Evolutionary conservation across 2,113 vertebrate species (phyloP), one percentile per base, ranked within the genome.

Genomic region (Gambusia affinis): DNA sequence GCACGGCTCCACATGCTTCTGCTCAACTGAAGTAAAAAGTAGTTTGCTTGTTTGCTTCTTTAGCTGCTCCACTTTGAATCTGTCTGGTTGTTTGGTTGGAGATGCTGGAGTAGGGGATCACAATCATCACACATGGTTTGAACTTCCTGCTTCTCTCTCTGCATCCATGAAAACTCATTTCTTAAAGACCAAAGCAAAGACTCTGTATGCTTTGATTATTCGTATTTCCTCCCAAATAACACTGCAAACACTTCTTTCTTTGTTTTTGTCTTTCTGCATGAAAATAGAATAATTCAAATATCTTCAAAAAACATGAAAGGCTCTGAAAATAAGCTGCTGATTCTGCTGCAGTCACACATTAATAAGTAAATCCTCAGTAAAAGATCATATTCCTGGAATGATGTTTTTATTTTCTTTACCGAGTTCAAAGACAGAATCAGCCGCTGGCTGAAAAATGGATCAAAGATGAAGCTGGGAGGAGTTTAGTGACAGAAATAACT

Each of bases 391-490:
- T 47, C 51, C 51, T n/a, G 22, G 17, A 22, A 22, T 57, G 51
- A 57, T 57, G 22, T n/a, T 57, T 57, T n/a, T 57, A 24, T 22
- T 57, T 57, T 57, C 51, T 57, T 57, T 8, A 57, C 51, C n/a
- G 17, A 57, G 51, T n/a, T 57, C 51, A 57, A 57, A 54, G 51
- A 24, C 19, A 54, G 19, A 54, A 54, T 54, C 51, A 22, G 51
- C 51, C 24, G 19, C 51, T 54, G 51, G 51, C 51, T 54, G 51
- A 8, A 54, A 44, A 54, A 54, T 24, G 74, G 72, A 67, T 73
- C 66, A 64, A 31, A 63, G 64, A n/a, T 28, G 54, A 54, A 42
- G n/a, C 42, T 64, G 62, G 62, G 24, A 64, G 62, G 30, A 33
- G 33, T 64, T 33, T 30, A 33, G 62, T 17, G 31, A 30, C 30